Percentiles rank a stretch among this genome's conserved stretches.
These are phyloP conservation scores for Mesorhabditis sp. DNA, from an alignment of 2,888 invertebrate genomes.

Conservation along the genomic window DNA sequence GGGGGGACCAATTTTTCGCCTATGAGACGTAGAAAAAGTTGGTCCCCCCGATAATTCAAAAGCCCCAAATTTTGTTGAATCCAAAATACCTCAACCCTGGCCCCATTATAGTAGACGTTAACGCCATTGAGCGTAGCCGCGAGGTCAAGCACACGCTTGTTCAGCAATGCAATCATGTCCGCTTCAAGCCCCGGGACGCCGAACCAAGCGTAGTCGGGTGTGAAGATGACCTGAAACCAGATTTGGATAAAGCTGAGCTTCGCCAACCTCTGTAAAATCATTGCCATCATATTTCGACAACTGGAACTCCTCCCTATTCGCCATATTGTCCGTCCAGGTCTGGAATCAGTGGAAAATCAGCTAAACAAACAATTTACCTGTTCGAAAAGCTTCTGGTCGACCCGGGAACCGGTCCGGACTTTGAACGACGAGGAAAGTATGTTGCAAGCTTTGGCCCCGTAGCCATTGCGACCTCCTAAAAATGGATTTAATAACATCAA, in stretches of 20 bases:
- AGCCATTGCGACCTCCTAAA: slow-evolving; percentile 83
- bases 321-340: slow-evolving; percentile 29
- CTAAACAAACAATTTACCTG: neutral
- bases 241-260: neutral
- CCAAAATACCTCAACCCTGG: slow-evolving; percentile 15
- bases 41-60: too few species aligned
- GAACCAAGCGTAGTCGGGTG: slow-evolving; percentile 87
- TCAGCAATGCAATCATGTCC: slow-evolving; percentile 73
- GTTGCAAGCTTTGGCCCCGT: slow-evolving; percentile 96
- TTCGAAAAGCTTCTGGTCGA: neutral
- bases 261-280: slow-evolving; percentile 14
- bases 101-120: slow-evolving; percentile 81
- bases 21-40: too few species aligned
- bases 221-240: slow-evolving; percentile 76
- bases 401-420: slow-evolving; percentile 68
- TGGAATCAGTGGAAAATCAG: slow-evolving; percentile 9
- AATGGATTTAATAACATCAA: neutral
- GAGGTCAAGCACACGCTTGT: slow-evolving; percentile 83
- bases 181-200: slow-evolving; percentile 74
- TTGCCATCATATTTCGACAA: slow-evolving; percentile 3
- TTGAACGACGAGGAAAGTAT: slow-evolving; percentile 92
- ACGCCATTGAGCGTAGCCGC: slow-evolving; percentile 84
- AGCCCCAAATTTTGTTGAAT: neutral
- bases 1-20: too few species aligned
- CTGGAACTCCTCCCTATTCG: slow-evolving; percentile 15